Evolutionary conservation across 1,140 invertebrate genomes (phyloP).

Genomic region (Tetramorium simillimum): DNA sequence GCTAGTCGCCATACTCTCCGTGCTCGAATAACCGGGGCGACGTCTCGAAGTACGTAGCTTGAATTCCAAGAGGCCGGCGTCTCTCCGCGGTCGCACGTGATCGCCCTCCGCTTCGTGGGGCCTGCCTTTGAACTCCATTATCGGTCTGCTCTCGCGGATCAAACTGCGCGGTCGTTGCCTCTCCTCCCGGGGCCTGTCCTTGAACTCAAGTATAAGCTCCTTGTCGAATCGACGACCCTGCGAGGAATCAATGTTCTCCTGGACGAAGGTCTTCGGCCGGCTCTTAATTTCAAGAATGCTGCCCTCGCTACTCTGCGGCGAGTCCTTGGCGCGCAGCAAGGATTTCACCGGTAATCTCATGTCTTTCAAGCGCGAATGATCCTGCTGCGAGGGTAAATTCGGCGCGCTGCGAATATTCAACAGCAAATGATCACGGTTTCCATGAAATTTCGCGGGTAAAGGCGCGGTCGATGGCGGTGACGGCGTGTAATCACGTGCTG

Average conservation of each 20-base stretch:
- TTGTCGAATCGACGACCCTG: conserved; percentile 85
- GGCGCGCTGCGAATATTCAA: conserved; percentile 92
- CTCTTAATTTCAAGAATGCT: conserved; percentile 88
- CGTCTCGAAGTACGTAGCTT: conserved; percentile 84
- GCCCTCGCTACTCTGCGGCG: conserved; percentile 88
- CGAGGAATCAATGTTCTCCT: conserved; percentile 73
- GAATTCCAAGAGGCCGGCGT: conserved; percentile 79
- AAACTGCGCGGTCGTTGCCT: conserved; percentile 84
- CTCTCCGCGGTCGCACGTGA: conserved; percentile 74
- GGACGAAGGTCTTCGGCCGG: conserved; percentile 83
- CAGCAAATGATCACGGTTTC: conserved; percentile 89
- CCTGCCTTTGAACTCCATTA: conserved; percentile 90
- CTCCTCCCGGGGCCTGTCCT: conserved; percentile 88
- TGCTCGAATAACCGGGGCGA: conserved; percentile 91
- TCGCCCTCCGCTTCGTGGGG: conserved; percentile 82
- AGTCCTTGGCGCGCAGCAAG: conserved; percentile 86
- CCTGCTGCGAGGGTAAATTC: conserved; percentile 89
- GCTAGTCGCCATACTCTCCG: conserved; percentile 94
- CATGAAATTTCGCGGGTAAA: conserved; percentile 92
- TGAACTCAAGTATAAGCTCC: conserved; percentile 89
- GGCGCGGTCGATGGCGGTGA: conserved; percentile 93
- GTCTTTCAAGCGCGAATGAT: conserved; percentile 90
- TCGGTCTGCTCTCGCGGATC: conserved; percentile 86
- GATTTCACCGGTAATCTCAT: conserved; percentile 88
- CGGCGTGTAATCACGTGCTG: conserved; percentile 88